phyloP scores from a whole-genome alignment of 2,888 invertebrate genomes.

The Liopterus haemorrhoidalis region DNA sequence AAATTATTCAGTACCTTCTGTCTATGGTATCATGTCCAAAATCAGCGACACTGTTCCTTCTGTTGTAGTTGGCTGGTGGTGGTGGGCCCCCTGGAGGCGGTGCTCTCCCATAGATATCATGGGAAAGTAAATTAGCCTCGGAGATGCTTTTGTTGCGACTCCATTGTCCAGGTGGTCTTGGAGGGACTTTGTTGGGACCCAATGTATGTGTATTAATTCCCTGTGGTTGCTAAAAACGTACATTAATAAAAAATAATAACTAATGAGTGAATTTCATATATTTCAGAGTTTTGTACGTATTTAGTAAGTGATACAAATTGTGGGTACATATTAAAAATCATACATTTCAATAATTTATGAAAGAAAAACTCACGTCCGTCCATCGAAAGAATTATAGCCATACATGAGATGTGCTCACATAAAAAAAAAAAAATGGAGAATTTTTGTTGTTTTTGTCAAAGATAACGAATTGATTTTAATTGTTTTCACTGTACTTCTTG shows the following conservation, averaged over 20 bases:
- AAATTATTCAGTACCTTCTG: slow-evolving; percentile 54
- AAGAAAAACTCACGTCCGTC: no score
- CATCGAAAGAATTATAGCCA: no score
- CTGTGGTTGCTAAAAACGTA: slow-evolving; percentile 36
- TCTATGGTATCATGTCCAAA: slow-evolving; percentile 51
- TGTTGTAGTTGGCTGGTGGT: slow-evolving; percentile 46
- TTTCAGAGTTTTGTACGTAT: no score
- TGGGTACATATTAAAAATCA: no score
- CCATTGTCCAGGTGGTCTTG: slow-evolving; percentile 36
- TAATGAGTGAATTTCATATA: no score
- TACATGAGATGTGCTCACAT: no score
- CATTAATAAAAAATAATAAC: slow-evolving; percentile 2
- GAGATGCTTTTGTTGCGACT: slow-evolving; percentile 65
- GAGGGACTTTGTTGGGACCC: slow-evolving; percentile 1
- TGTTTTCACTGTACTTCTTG: no score
- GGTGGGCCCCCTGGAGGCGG: slow-evolving; percentile 29
- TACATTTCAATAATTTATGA: no score
- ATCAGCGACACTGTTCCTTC: slow-evolving; percentile 57
- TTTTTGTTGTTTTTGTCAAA: no score
- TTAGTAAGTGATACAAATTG: no score
- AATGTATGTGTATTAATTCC: slow-evolving; percentile 57
- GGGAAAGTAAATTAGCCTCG: slow-evolving; percentile 76
- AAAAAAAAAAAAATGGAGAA: no score
- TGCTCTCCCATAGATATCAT: slow-evolving; percentile 54
- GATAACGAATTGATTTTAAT: no score